Evolutionary conservation across 2,113 vertebrate genomes (phyloP).

Genomic region (Lepus timidus): DNA sequence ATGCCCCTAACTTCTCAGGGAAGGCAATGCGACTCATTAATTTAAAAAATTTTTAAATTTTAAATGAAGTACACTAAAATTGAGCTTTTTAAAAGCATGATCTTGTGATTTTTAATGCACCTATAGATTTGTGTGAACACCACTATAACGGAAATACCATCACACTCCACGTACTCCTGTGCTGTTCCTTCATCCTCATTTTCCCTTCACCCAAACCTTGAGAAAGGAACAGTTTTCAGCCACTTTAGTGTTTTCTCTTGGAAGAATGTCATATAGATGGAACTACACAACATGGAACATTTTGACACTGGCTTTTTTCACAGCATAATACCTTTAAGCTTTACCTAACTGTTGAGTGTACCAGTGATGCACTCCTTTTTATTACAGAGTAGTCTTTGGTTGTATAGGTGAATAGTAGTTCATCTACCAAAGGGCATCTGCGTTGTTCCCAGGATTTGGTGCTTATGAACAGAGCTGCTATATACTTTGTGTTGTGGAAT

Average conservation of each 20-base stretch:
- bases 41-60: not conserved
- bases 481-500: not conserved
- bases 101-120: not conserved
- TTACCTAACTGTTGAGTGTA: not conserved
- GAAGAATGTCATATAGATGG: not conserved
- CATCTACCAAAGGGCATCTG: not conserved
- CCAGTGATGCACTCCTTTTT: not conserved
- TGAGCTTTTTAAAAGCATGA: not conserved
- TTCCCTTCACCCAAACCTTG: not conserved
- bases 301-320: not conserved
- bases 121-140: not conserved
- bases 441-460: not conserved
- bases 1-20: not conserved
- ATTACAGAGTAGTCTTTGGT: too few species aligned
- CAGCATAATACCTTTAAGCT: not conserved
- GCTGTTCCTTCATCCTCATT: not conserved
- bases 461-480: not conserved
- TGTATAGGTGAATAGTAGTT: not conserved
- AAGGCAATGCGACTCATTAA: not conserved
- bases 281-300: not conserved
- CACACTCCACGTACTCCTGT: too few species aligned
- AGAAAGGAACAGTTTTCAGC: not conserved
- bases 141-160: not conserved
- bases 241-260: not conserved
- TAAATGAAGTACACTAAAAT: not conserved